Evolutionary conservation across 92 coral and sea anemone species (phyloP), one percentile per base, ranked within the genome.

Genomic region (Umimayanthus kanabou): DNA sequence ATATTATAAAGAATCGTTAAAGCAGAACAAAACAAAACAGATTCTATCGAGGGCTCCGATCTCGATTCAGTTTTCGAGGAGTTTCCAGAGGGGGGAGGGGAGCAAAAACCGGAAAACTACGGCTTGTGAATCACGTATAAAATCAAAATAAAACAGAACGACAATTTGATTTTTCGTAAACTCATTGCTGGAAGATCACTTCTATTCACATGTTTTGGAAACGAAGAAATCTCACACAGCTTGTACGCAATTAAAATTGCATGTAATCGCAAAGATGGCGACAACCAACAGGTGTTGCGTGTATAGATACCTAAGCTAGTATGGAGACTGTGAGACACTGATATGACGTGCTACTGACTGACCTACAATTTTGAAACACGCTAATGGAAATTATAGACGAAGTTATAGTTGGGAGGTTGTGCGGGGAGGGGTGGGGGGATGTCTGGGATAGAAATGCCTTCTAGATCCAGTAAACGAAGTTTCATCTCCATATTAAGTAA

Each of bases 401-500:
- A 96, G 84, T 96, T 90, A 82, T 93, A 96, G 58, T 94, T 95
- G 3, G 98, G 98, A 25, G 98, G 98, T n/a, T 94, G 98, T 29
- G 96, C 87, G 9, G 98, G 98, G 55, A 93, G 90, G 65, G 91
- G 89, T 0, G 98, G 98, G 20, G 95, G 92, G 23, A 86, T 89
- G 29, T 91, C 98, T 23, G 98, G 98, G 28, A 96, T 94, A 75
- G 93, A 85, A 22, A 93, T 93, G 76, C 91, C 92, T 86, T 94
- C 98, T 73, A 94, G 87, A 87, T 96, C 98, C 72, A 96, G 89
- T 29, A 96, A 85, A 22, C 98, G 94, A 40, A 96, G 92, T 80
- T 96, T 96, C 98, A 96, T 94, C 88, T 96, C 98, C 98, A 96
- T 96, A 78, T 96, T 94, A 1, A 94, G 93, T 22, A 96, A 85